These are phyloP conservation scores for Melangyna quadrimaculata DNA, from an alignment of 2,888 invertebrate species.

Conservation along the genomic window DNA sequence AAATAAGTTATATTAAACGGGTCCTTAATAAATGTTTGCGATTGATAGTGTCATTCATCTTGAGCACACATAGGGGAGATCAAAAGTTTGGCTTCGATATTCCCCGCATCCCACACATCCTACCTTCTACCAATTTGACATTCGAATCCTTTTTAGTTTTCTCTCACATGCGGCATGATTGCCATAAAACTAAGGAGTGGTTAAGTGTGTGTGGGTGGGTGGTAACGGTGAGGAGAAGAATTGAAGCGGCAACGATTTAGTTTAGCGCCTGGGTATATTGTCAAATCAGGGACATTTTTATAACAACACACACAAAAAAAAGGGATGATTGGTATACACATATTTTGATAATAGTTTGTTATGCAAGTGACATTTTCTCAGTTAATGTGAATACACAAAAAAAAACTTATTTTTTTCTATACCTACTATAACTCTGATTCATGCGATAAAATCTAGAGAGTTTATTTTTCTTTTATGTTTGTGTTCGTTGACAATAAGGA, in stretches of 20 bases:
- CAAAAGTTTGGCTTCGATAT: slow-evolving; percentile 29
- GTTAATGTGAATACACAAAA: slow-evolving; percentile 31
- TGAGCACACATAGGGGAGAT: slow-evolving; percentile 58
- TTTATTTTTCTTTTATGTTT: neutral
- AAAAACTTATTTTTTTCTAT: neutral
- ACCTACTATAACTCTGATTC: neutral
- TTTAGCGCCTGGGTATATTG: slow-evolving; percentile 15
- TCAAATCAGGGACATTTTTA: slow-evolving; percentile 18
- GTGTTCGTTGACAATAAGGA: neutral
- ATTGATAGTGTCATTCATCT: slow-evolving; percentile 71
- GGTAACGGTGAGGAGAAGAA: neutral
- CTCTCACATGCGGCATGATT: neutral
- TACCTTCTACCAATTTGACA: neutral
- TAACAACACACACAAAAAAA: slow-evolving; percentile 1
- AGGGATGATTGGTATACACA: neutral
- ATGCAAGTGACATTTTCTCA: slow-evolving; percentile 58
- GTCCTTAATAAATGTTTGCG: slow-evolving; percentile 66
- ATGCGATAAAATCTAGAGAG: neutral
- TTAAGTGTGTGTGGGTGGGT: neutral
- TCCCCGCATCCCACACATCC: neutral
- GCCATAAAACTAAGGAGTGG: slow-evolving; percentile 4
- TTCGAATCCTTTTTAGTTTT: slow-evolving; percentile 3
- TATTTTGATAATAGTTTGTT: slow-evolving; percentile 35
- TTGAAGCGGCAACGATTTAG: neutral
- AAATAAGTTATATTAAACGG: slow-evolving; percentile 52